These are phyloP conservation scores for Lepidurus apus DNA, from an alignment of 1,140 invertebrate species.

Conservation along the genomic window DNA sequence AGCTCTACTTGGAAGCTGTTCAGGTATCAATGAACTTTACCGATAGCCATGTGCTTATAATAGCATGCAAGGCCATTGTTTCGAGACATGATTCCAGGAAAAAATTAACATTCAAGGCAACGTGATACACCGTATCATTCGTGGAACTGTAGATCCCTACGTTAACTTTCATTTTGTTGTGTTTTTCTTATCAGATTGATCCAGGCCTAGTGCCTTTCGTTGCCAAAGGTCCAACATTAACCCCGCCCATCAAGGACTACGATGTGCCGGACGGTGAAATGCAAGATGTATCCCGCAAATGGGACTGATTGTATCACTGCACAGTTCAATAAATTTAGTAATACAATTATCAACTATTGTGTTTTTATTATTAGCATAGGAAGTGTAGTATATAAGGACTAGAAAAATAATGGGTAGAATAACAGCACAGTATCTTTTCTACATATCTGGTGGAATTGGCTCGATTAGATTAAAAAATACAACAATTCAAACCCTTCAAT, in stretches of 20 bases:
- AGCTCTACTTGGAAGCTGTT: slow-evolving; percentile 75
- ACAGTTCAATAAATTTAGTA: background rate
- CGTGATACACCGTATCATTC: background rate
- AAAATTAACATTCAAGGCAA: background rate
- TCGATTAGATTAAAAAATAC: background rate
- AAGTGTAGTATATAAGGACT: background rate
- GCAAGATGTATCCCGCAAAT: slow-evolving; percentile 71
- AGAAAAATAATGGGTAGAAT: background rate
- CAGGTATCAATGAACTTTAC: slow-evolving; percentile 50
- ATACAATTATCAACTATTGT: background rate
- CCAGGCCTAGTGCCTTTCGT: slow-evolving; percentile 58
- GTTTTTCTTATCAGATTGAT: slow-evolving; percentile 58
- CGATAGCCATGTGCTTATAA: slow-evolving; percentile 13
- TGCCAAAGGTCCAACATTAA: slow-evolving; percentile 62
- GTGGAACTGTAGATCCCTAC: background rate
- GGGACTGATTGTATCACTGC: slow-evolving; percentile 48
- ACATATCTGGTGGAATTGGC: background rate
- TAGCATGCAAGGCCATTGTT: slow-evolving; percentile 31
- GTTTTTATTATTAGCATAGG: background rate
- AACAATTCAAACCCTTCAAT: background rate
- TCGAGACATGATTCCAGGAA: background rate
- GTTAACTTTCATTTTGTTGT: slow-evolving; percentile 9
- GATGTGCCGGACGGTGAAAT: slow-evolving; percentile 77
- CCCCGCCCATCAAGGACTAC: slow-evolving; percentile 72
- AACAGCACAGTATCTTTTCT: background rate